Conservation (phyloP, 2,888 invertebrate species). For the Phaedon cochleariae region DNA sequence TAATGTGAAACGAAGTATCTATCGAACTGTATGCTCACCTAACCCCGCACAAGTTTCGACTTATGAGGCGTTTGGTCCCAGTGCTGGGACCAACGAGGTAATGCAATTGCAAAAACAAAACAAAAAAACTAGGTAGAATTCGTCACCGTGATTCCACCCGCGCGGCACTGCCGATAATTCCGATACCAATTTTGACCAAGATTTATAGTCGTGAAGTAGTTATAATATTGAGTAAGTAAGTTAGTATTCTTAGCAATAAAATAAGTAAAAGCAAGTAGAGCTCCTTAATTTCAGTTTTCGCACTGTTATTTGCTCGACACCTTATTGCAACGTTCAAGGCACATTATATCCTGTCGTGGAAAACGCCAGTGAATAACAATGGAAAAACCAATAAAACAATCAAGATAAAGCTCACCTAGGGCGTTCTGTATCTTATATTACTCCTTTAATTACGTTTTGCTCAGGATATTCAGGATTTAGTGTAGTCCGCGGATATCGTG, state of each 20-base stretch:
- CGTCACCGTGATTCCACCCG: too few species aligned
- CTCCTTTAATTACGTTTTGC: slow-evolving; percentile 22
- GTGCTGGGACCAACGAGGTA: too few species aligned
- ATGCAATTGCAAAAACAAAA: too few species aligned
- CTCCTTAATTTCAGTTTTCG: not conserved
- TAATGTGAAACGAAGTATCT: too few species aligned
- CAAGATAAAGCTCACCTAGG: slow-evolving; percentile 23
- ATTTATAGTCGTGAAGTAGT: not conserved
- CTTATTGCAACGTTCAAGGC: slow-evolving; percentile 9
- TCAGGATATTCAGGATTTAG: not conserved
- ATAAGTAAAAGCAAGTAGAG: not conserved
- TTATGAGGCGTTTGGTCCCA: too few species aligned
- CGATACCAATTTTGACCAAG: not conserved
- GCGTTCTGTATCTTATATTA: slow-evolving; percentile 16
- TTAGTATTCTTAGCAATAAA: not conserved
- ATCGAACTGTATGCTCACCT: too few species aligned
- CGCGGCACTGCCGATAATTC: too few species aligned
- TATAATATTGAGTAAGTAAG: too few species aligned
- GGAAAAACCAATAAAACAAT: slow-evolving; percentile 27
- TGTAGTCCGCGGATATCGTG: slow-evolving; percentile 11
- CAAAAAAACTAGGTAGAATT: too few species aligned
- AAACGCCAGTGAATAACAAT: slow-evolving; percentile 14
- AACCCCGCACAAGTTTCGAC: too few species aligned
- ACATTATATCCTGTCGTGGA: slow-evolving; percentile 14
- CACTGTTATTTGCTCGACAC: not conserved